Evolutionary conservation across 2,797 vertebrate species (phyloP), one percentile per base, ranked within the genome.

Genomic region (Cuniculus paca): DNA sequence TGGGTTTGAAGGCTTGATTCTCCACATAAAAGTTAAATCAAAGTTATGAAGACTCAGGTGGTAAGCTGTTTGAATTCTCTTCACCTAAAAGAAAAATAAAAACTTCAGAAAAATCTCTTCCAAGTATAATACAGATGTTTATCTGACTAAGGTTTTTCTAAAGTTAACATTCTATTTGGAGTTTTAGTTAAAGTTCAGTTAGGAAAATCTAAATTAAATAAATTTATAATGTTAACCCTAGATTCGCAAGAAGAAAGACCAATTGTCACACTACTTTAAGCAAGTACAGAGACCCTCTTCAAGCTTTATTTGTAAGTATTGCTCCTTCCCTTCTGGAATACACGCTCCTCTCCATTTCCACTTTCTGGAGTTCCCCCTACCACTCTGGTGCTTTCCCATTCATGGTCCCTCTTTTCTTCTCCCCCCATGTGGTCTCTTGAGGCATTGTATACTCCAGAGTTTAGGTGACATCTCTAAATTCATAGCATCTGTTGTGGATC

Each of bases 11-110:
- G 26, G 52, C 48, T 24, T 81, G 22, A 77, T 13, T 83, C 68
- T 24, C 20, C 78, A 75, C 31, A 58, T 80, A 90, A 79, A 92
- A 83, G 83, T 60, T 48, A 65, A 94, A 48, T 39, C 16, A 90
- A 70, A 80, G 6, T 34, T 60, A n/a, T 31, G 26, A 94, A 94
- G 72, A 83, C n/a, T 39, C n/a, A 52, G 31, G 36, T 56, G 45
- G 84, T 81, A 48, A 88, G 74, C 36, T 84, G 22, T 77, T 65
- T 28, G 26, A 20, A 95, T 61, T 48, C 19, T 93, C 56, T 93
- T 84, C 52, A 82, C n/a, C 22, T 63, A 79, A 87, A 75, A 48
- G 16, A 22, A 60, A 88, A 93, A 88, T 24, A 68, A 63, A 39
- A 54, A 72, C 14, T 58, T 61, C 26, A 54, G 45, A 58, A 90